Conservation (phyloP, 2,888 invertebrate species). For the Colletes collaris region DNA sequence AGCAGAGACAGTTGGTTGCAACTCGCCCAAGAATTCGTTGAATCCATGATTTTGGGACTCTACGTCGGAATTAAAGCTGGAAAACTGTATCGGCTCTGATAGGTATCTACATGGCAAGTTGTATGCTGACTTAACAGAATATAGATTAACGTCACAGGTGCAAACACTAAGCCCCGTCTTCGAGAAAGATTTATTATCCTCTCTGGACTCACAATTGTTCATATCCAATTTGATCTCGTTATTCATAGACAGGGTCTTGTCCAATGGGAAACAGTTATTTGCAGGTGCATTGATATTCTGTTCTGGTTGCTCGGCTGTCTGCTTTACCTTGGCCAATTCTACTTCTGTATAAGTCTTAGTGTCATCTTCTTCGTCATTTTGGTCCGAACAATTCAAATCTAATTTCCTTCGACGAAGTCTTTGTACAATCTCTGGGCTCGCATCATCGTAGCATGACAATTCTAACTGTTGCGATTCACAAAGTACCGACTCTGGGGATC, state of each 20-base stretch:
- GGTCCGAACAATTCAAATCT: not conserved
- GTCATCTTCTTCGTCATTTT: not conserved
- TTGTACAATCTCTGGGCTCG: slow-evolving; percentile 70
- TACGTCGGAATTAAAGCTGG: slow-evolving; percentile 14
- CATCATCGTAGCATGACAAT: slow-evolving; percentile 57
- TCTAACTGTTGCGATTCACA: slow-evolving; percentile 56
- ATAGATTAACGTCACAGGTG: not conserved
- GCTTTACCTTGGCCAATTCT: not conserved
- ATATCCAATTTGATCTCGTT: slow-evolving; percentile 46
- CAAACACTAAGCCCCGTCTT: not conserved
- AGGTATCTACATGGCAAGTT: not conserved
- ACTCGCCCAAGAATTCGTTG: slow-evolving; percentile 17
- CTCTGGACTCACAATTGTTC: slow-evolving; percentile 4
- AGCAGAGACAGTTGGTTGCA: not conserved
- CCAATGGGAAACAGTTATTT: slow-evolving; percentile 29
- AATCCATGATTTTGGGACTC: not conserved
- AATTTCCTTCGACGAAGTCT: slow-evolving; percentile 1
- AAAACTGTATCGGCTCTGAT: slow-evolving; percentile 12
- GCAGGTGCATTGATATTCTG: not conserved
- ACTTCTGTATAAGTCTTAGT: not conserved
- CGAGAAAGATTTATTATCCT: not conserved
- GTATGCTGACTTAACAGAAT: slow-evolving; percentile 4
- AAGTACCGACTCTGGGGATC: slow-evolving; percentile 71
- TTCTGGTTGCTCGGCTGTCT: not conserved
- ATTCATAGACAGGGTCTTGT: slow-evolving; percentile 59